These are phyloP conservation scores for Platichthys stellatus DNA, from an alignment of 2,113 vertebrate species.

Conservation along the genomic window DNA sequence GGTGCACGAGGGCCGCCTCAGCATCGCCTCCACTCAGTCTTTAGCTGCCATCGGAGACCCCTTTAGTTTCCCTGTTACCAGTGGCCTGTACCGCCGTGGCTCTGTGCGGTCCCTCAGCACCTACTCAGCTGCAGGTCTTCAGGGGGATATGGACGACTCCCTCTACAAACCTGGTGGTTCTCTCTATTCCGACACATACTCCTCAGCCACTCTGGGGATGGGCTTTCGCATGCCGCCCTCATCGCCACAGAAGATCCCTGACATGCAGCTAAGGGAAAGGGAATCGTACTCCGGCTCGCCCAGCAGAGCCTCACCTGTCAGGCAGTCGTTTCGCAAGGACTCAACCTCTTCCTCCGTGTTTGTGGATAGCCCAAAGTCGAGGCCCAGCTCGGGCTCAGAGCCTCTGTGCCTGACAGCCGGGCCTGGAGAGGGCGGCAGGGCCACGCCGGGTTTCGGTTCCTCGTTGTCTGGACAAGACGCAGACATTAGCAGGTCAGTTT, in stretches of 20 bases:
- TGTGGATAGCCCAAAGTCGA: conserved; percentile 91
- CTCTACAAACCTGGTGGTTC: conserved; percentile 91
- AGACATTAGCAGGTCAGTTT: conserved; percentile 87
- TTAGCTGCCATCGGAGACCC: conserved; percentile 91
- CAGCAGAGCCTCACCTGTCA: conserved; percentile 92
- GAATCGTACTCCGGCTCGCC: conserved; percentile 92
- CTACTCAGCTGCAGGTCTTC: conserved; percentile 93
- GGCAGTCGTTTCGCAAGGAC: conserved; percentile 95
- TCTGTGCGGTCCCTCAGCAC: conserved; percentile 96
- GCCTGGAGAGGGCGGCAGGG: conserved; percentile 85
- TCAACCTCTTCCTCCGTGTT: conserved; percentile 92
- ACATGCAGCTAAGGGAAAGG: conserved; percentile 86
- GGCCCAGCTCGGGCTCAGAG: conserved; percentile 86
- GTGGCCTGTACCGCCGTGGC: conserved; percentile 92
- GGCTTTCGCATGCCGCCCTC: conserved; percentile 94
- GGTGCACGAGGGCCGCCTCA: conserved; percentile 94
- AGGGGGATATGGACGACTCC: conserved; percentile 92
- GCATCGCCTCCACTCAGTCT: conserved; percentile 93
- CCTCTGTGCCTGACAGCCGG: conserved; percentile 87
- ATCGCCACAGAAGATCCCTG: conserved; percentile 93
- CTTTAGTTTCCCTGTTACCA: conserved; percentile 88
- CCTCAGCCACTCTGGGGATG: conserved; percentile 83
- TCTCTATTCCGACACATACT: conserved; percentile 89
- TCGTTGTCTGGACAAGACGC: conserved; percentile 87
- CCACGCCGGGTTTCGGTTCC: conserved; percentile 85